These are phyloP conservation scores for Drosophila nigromelanica DNA, from an alignment of 1,140 invertebrate species.

Conservation along the genomic window DNA sequence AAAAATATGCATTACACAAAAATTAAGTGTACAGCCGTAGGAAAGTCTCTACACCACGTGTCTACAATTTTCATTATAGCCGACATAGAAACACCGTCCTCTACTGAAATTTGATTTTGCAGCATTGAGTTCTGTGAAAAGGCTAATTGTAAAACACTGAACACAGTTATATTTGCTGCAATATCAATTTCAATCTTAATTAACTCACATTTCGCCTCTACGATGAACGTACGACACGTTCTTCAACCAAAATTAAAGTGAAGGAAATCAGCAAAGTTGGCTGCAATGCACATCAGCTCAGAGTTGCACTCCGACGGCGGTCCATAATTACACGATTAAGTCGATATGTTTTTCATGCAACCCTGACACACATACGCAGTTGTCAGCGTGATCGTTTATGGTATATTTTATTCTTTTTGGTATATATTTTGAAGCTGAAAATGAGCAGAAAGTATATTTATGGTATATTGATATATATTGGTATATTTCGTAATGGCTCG, in stretches of 20 bases:
- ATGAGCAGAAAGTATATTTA: no score
- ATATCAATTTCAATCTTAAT: neutral
- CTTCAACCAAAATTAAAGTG: conserved; percentile 14
- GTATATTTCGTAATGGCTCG: no score
- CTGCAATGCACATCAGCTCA: conserved; percentile 19
- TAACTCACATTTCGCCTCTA: conserved; percentile 24
- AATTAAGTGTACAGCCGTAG: conserved; percentile 28
- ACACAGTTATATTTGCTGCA: conserved; percentile 75
- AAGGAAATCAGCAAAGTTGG: conserved; percentile 25
- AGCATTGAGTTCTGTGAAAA: conserved; percentile 71
- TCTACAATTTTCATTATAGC: conserved; percentile 27
- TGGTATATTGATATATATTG: no score
- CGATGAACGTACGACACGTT: neutral
- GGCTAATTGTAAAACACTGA: conserved; percentile 26
- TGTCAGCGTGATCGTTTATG: no score
- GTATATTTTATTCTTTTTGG: no score
- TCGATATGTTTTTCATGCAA: neutral
- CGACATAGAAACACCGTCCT: conserved; percentile 13
- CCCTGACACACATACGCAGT: conserved; percentile 6
- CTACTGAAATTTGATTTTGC: conserved; percentile 50
- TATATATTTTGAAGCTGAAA: no score
- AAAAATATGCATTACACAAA: neutral
- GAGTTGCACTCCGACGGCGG: neutral
- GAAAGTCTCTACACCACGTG: conserved; percentile 47
- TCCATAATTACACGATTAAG: neutral